Conservation (phyloP, 1,140 invertebrate genomes). For the Homalodisca vitripennis region DNA sequence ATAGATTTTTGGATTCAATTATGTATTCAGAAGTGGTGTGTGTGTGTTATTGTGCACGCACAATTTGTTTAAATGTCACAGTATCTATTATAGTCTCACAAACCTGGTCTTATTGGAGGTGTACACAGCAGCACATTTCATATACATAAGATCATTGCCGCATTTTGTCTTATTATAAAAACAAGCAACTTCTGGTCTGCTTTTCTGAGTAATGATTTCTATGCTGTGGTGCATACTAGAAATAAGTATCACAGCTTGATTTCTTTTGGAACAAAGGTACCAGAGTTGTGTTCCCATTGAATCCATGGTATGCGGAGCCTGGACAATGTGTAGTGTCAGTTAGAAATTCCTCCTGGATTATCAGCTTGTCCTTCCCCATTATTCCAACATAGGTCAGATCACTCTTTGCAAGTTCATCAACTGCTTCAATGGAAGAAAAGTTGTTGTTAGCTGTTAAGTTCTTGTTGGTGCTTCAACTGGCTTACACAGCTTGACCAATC, state of each 20-base stretch:
- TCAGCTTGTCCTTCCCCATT: slow-evolving; percentile 45
- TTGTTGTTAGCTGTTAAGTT: no score
- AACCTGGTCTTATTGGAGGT: slow-evolving; percentile 4
- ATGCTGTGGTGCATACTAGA: no score
- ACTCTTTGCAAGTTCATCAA: no score
- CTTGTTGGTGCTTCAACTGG: no score
- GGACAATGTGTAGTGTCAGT: slow-evolving; percentile 14
- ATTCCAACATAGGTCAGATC: slow-evolving; percentile 32
- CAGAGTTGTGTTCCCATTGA: slow-evolving; percentile 41
- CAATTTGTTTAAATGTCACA: no score
- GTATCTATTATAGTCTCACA: no score
- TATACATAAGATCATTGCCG: slow-evolving; percentile 13
- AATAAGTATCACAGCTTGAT: slow-evolving; percentile 36
- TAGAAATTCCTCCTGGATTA: slow-evolving; percentile 45
- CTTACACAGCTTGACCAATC: no score
- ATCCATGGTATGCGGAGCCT: no score
- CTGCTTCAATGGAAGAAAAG: no score
- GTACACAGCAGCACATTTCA: slow-evolving; percentile 14
- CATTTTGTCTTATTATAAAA: slow-evolving; percentile 25
- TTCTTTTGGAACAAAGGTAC: slow-evolving; percentile 42
- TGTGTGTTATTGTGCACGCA: no score
- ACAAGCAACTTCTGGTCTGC: slow-evolving; percentile 39
- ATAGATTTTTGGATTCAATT: no score
- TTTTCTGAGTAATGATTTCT: slow-evolving; percentile 35
- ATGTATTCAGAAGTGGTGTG: no score